Base-by-base conservation (phyloP, 1,140 invertebrate species). In the Penaeus indicus region DNA sequence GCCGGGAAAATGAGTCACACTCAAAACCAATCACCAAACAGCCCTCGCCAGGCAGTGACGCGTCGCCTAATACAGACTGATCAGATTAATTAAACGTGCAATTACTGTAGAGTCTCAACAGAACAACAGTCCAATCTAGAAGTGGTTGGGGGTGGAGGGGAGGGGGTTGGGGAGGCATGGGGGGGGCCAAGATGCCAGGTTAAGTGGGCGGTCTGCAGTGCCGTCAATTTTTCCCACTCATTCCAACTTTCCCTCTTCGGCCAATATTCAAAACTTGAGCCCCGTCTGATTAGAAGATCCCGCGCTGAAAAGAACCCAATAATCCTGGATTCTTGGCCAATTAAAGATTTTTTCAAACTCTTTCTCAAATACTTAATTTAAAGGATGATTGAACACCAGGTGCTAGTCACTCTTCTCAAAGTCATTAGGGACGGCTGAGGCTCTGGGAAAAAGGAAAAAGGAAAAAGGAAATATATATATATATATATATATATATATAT, bases 81-180 rank as follows among this genome's bases (percentile, higher is more conserved):
- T 85, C 62, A 85, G 84, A 77, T 85, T 85, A 85, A 85, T 85
- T 85, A 85, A 85, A 85, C 72, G 84, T 85, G 84, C 84, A 85
- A 77, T 85, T 85, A 85, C 67, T 77, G 84, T 77, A 32, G 84
- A 72, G 77, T 47, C n/a, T 60, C 67, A 32, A 61, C 84, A 54
- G 54, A 54, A 54, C 84, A 85, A 85, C 84, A 85, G 77, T 77
- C 77, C 77, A 38, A 77, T 85, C 84, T 77, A 60, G n/a, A 85
- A 67, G 38, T n/a, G 83, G 8, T n/a, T 11, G 54, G 54, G 10
- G 54, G 11, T 13, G 54, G 54, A 54, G 11, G 54, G 10, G 54
- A 13, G 54, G 54, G 54, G 54, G 11, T 11, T 11, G 54, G 16
- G 54, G 16, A 13, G 54, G 54, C 1, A 16, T 11, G 54, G 16